These are phyloP conservation scores for Phasianus colchicus DNA, from an alignment of 2,113 vertebrate genomes.

Conservation along the genomic window DNA sequence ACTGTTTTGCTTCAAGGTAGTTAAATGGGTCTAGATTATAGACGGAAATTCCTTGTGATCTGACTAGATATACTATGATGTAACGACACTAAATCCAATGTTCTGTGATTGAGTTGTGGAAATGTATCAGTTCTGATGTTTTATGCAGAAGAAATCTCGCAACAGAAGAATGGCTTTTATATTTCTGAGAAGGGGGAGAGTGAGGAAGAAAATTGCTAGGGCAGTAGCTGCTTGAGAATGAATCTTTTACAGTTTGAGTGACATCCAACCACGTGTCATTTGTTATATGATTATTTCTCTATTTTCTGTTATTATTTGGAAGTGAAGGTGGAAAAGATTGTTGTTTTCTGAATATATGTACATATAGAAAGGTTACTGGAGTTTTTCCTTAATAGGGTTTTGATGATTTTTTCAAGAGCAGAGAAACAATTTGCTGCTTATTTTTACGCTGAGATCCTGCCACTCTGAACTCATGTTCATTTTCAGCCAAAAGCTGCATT, in stretches of 20 bases:
- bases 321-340: background rate
- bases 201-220: background rate
- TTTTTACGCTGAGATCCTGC: background rate
- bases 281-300: background rate
- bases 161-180: background rate
- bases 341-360: background rate
- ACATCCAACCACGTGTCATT: background rate
- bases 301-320: background rate
- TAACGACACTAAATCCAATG: background rate
- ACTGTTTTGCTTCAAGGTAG: background rate
- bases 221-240: background rate
- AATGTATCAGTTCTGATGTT: background rate
- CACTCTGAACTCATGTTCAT: conserved; percentile 35
- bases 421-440: conserved; percentile 15
- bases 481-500: conserved; percentile 24
- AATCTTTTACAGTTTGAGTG: background rate
- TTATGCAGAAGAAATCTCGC: background rate
- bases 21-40: background rate
- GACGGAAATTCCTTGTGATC: background rate
- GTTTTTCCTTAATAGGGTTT: conserved; percentile 10
- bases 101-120: background rate
- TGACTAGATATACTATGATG: background rate
- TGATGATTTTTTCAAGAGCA: conserved; percentile 37
- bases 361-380: background rate
- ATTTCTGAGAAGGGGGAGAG: background rate